phyloP scores from a whole-genome alignment of 2,888 invertebrate genomes.

The Branchellion lobata region DNA sequence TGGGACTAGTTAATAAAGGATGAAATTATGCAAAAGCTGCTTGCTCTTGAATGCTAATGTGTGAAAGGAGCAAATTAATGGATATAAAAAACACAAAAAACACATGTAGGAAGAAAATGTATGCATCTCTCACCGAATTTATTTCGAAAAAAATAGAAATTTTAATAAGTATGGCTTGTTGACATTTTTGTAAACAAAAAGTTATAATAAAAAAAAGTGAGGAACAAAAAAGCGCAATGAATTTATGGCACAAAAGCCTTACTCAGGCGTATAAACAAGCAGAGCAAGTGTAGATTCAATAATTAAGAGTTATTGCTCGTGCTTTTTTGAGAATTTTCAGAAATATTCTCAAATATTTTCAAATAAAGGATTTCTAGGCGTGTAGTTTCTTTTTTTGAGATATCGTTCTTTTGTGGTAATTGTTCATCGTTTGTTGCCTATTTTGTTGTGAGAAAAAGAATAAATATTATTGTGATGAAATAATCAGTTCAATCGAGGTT shows the following conservation, averaged over 20 bases:
- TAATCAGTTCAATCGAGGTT: too few species aligned
- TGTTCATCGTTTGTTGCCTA: too few species aligned
- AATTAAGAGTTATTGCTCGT: neutral
- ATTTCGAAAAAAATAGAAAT: neutral
- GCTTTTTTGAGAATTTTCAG: too few species aligned
- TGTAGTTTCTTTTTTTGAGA: too few species aligned
- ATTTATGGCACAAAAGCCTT: slow-evolving; percentile 7
- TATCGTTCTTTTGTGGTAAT: too few species aligned
- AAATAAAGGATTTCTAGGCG: too few species aligned
- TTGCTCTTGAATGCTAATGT: slow-evolving; percentile 1
- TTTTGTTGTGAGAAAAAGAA: too few species aligned
- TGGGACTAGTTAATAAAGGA: slow-evolving; percentile 14
- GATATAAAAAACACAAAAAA: neutral
- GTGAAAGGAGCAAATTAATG: neutral
- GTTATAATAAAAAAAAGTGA: neutral
- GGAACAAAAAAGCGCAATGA: neutral
- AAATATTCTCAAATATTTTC: too few species aligned
- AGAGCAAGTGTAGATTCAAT: slow-evolving; percentile 3
- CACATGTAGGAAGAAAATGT: too few species aligned
- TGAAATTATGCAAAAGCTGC: neutral
- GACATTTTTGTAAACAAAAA: neutral
- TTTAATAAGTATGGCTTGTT: too few species aligned
- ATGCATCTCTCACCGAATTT: neutral
- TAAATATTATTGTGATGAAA: too few species aligned
- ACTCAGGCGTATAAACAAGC: neutral